Evolutionary conservation across 2,888 invertebrate genomes (phyloP), one percentile per base, ranked within the genome.

Genomic region (Brenthis daphne): DNA sequence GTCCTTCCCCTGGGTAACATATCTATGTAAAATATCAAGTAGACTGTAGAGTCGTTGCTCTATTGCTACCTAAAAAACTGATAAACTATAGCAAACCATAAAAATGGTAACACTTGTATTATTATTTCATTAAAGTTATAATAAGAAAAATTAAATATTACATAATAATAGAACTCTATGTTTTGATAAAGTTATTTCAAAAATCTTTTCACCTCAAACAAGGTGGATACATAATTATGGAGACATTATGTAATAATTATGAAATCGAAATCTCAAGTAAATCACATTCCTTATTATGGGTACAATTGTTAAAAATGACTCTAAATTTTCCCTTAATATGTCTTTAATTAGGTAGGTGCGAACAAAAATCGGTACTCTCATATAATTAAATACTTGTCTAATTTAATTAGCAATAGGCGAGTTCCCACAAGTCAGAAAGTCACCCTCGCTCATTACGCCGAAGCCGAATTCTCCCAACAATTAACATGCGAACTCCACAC

Each of bases 361-460:
- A 74, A 78, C 82, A 78, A 78, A 83, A 87, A 83, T 85, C 79
- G 81, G 76, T 75, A 69, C 73, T 73, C 76, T 71, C 81, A 81
- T 84, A 82, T 90, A 90, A 92, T 89, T 87, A 87, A 89, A 88
- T 85, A 89, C 87, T 89, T 89, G 88, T 90, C 89, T 88, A 88
- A 88, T 88, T 86, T 90, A 90, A 92, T 92, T 91, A 90, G 90
- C 92, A 90, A 89, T 86, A 82, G 83, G 92, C 82, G 83, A 79
- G 89, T 91, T 92, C 92, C 90, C 92, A 91, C 89, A 85, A 85
- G 87, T 82, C 86, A 85, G 82, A 85, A 87, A 87, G 87, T 85
- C 88, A 87, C 89, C 91, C 90, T 86, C 87, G 80, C 78, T 82
- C 78, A 79, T 86, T 85, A 84, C 77, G 77, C 70, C 77, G 77